Percentiles rank a stretch among this genome's conserved stretches.
Evolutionary conservation across 35 echinoderm and acorn worm genomes (phyloP).

Genomic region (Ptychodera flava): DNA sequence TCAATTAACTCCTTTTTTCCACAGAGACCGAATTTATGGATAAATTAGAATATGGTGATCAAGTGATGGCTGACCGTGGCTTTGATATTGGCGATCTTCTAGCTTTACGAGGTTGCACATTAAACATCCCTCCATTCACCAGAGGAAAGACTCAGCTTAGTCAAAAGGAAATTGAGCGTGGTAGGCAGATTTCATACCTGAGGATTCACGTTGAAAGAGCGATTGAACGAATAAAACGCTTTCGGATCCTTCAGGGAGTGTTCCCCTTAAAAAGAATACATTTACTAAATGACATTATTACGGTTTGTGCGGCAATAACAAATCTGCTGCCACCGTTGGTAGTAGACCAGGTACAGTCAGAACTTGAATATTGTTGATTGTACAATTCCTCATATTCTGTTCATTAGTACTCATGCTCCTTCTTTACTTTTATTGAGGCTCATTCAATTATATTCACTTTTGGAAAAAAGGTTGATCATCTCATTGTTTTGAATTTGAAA

Average conservation of each 20-base stretch:
- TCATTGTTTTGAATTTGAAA: too few relatives aligned
- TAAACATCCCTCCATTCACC: slow-evolving; percentile 16
- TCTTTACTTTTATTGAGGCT: too few relatives aligned
- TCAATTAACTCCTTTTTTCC: too few relatives aligned
- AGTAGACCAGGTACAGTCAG: too few relatives aligned
- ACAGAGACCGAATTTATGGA: slow-evolving; percentile 9
- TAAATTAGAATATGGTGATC: slow-evolving; percentile 7
- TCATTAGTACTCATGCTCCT: too few relatives aligned
- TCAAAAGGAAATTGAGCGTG: background rate
- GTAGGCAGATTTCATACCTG: background rate
- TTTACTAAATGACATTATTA: slow-evolving; percentile 13
- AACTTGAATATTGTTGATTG: too few relatives aligned
- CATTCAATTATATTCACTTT: too few relatives aligned
- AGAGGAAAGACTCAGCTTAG: background rate
- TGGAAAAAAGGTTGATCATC: too few relatives aligned
- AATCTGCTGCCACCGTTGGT: too few relatives aligned
- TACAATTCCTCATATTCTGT: too few relatives aligned
- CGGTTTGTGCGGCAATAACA: too few relatives aligned
- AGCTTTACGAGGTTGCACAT: background rate
- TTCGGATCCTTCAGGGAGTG: slow-evolving; percentile 7
- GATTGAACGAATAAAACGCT: slow-evolving; percentile 16
- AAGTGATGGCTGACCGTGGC: slow-evolving; percentile 29
- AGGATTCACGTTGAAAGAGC: slow-evolving; percentile 25
- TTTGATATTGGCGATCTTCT: slow-evolving; percentile 16
- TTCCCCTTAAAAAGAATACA: background rate